Base-by-base conservation (phyloP, 2,888 invertebrate genomes). In the Nudaria mundana region DNA sequence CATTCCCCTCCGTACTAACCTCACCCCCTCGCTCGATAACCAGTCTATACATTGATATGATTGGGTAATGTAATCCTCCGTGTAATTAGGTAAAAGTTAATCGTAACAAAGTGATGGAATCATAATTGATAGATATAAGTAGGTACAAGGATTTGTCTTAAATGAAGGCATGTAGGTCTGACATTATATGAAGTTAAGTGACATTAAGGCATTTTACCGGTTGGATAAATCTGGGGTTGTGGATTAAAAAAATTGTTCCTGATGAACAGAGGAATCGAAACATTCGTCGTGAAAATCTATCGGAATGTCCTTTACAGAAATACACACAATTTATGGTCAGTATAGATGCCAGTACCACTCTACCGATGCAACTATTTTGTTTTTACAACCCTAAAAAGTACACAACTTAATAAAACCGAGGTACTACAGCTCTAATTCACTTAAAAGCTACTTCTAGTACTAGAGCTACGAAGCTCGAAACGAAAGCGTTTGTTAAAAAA, bases 21-120 rank as follows among this genome's bases (percentile, higher is more conserved):
- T 32, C 30, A 31, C 34, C 44, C 42, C 10, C 44, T 25, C 36
- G 24, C 25, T 29, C 34, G 47, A 41, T 49, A 52, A 60, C 61
- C 63, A 57, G 52, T 60, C 44, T 44, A 48, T 45, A 49, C 63
- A 55, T 46, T 47, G 50, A 48, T 56, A 54, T 56, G 49, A 61
- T 59, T 62, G 48, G 46, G 59, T 48, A 62, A 62, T 48, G 59
- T 62, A 59, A 59, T 62, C 59, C 55, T 29, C 52, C 44, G 33
- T 62, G 59, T 59, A 62, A 59, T 62, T 59, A 62, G 43, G 58
- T 52, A 59, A 52, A 59, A 51, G 40, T 58, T 51, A 61, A 58
- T 61, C 41, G 44, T 35, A 39, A 47, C 39, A 44, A 35, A 39
- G 16, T 35, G 40, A 37, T 37, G 39, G 18, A 12, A 35, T n/a